These are phyloP conservation scores for Petromus typicus DNA, from an alignment of 2,113 vertebrate species.

Conservation along the genomic window DNA sequence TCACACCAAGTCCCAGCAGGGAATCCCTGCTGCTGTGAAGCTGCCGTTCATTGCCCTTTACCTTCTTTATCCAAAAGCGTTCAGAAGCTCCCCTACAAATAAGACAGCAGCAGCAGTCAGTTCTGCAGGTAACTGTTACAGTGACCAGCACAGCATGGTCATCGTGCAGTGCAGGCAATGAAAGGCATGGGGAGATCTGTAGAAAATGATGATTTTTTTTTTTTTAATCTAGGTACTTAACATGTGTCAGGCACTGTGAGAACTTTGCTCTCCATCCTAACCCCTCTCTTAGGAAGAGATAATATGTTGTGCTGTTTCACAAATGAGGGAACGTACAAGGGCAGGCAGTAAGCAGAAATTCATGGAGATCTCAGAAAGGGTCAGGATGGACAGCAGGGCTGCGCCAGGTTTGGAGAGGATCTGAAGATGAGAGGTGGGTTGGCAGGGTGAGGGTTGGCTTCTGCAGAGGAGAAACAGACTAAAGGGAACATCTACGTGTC, in stretches of 20 bases:
- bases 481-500: background rate
- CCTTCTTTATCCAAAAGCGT: background rate
- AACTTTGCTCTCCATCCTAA: background rate
- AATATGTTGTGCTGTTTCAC: background rate
- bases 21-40: background rate
- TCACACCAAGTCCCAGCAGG: background rate
- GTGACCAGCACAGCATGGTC: background rate
- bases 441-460: background rate
- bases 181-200: background rate
- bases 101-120: background rate
- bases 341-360: background rate
- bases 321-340: background rate
- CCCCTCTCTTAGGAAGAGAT: background rate
- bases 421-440: background rate
- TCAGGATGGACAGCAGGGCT: background rate
- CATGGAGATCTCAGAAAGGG: background rate
- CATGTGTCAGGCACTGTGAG: background rate
- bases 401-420: background rate
- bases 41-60: background rate
- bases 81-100: background rate
- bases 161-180: background rate
- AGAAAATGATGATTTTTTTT: background rate
- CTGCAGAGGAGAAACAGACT: background rate
- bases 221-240: background rate
- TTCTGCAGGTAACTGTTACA: background rate